phyloP scores from a whole-genome alignment of 2,888 invertebrate genomes.

The Lapara coniferarum region DNA sequence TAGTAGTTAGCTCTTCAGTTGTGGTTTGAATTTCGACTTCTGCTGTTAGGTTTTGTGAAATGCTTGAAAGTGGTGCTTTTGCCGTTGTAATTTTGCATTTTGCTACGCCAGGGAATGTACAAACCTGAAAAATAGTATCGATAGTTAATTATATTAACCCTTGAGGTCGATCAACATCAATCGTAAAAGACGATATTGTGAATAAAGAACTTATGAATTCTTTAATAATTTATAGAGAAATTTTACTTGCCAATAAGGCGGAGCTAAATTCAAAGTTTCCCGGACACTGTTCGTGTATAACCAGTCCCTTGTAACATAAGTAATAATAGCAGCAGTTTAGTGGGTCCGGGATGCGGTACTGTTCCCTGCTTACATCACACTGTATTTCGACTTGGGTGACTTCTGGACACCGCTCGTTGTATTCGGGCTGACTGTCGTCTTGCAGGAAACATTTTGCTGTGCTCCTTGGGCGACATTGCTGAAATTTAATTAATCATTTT shows the following conservation, averaged over 20 bases:
- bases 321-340: not conserved
- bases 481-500: not conserved
- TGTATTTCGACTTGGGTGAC: not conserved
- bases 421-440: not conserved
- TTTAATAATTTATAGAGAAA: not conserved
- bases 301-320: slow-evolving; percentile 2
- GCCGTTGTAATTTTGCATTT: not conserved
- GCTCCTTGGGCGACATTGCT: not conserved
- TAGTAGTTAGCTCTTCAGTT: not conserved
- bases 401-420: not conserved
- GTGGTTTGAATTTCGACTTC: not conserved
- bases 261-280: slow-evolving; percentile 2
- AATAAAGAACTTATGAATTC: too few relatives aligned
- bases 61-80: not conserved
- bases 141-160: too few relatives aligned
- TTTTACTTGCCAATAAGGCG: not conserved
- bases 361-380: not conserved
- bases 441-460: not conserved
- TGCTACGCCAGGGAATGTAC: not conserved
- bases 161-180: too few relatives aligned
- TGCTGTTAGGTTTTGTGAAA: not conserved
- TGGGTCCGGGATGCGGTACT: not conserved
- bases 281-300: slow-evolving; percentile 9
- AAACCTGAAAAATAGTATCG: not conserved
- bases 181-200: too few relatives aligned